Evolutionary conservation across 2,113 vertebrate genomes (phyloP).

Genomic region (Chlamydotis undulata): DNA sequence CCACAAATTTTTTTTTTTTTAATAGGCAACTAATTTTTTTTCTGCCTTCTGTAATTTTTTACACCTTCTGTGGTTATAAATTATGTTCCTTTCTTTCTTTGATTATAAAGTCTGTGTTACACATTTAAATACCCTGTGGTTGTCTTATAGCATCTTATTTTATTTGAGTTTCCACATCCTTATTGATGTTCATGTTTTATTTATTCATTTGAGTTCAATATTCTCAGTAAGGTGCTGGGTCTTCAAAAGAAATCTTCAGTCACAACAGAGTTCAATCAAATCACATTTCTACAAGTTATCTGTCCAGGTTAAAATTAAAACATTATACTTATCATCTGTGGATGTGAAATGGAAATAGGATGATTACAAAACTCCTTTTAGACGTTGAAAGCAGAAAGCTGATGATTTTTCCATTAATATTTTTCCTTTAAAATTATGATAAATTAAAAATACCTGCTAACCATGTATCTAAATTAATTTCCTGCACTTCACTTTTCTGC

Average conservation of each 20-base stretch:
- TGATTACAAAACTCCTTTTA: neutral
- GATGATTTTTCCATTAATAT: neutral
- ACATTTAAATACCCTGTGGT: slow-evolving; percentile 2
- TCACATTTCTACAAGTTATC: neutral
- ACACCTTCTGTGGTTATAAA: neutral
- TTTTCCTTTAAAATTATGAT: neutral
- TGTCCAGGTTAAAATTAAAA: slow-evolving; percentile 13
- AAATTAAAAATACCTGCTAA: neutral
- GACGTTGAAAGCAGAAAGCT: neutral
- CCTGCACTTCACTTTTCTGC: neutral
- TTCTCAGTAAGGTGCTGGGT: slow-evolving; percentile 10
- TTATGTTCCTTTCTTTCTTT: neutral
- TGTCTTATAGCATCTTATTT: neutral
- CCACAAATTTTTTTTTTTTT: neutral
- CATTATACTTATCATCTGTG: neutral
- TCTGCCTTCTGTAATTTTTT: neutral
- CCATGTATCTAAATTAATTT: neutral
- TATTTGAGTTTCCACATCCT: slow-evolving; percentile 20
- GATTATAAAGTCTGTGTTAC: neutral
- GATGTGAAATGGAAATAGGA: neutral
- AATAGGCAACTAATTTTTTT: neutral
- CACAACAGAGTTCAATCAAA: slow-evolving; percentile 27
- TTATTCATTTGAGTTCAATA: slow-evolving; percentile 52
- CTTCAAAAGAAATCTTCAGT: slow-evolving; percentile 47
- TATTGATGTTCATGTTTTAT: slow-evolving; percentile 37